Evolutionary conservation across 1,140 invertebrate genomes (phyloP).

Genomic region (Mizuhopecten yessoensis): DNA sequence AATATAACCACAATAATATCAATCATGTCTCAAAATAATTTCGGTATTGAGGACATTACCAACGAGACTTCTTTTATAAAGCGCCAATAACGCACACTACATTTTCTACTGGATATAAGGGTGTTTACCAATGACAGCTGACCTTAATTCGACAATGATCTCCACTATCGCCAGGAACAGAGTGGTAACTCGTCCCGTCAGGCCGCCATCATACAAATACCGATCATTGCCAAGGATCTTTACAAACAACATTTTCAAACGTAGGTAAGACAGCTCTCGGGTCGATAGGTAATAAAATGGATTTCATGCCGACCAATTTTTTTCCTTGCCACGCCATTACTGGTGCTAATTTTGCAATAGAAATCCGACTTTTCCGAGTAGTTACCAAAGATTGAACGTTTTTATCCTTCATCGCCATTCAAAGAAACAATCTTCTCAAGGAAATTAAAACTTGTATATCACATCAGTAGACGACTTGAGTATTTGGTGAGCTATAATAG

Average conservation of each 20-base stretch:
- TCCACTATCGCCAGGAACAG: no score
- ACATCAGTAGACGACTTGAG: background rate
- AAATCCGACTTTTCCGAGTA: background rate
- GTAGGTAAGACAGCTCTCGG: background rate
- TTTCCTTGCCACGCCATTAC: background rate
- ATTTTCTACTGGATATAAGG: no score
- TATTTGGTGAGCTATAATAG: background rate
- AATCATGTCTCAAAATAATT: no score
- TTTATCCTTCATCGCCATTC: background rate
- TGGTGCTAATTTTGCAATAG: background rate
- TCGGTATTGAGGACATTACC: no score
- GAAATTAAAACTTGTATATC: constrained; percentile 1
- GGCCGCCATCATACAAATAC: no score
- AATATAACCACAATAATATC: no score
- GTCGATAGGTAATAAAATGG: background rate
- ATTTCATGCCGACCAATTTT: background rate
- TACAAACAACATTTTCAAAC: background rate
- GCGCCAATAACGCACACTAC: no score
- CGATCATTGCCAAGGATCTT: background rate
- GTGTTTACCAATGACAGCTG: no score
- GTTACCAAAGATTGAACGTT: background rate
- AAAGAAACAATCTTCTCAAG: background rate
- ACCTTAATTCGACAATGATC: no score
- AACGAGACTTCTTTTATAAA: no score
- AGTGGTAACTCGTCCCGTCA: no score